Base-by-base conservation (phyloP, 2,888 invertebrate species). In the Heliconius erato region DNA sequence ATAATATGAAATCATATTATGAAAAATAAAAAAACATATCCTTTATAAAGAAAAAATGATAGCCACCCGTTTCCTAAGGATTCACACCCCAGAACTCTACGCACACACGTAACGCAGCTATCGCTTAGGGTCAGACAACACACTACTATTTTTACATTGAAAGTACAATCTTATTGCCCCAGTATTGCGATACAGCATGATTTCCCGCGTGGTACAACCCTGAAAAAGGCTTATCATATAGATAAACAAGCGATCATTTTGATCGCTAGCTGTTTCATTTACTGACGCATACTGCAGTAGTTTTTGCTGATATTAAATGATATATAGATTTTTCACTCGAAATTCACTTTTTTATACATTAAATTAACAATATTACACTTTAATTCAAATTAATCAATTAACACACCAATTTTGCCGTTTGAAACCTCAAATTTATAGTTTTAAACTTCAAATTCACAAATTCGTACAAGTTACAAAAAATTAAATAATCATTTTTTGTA, bases 191-290 rank as follows among this genome's bases (percentile, higher is more conserved):
- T 82, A 83, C 85, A 84, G 79, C 88, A 90, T 93, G 93, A 94
- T 94, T 94, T 94, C 93, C 94, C 94, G 92, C 90, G 93, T 92
- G 93, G 91, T 89, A 88, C 87, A 89, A 85, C 89, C 90, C 88
- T 91, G 88, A 59, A 80, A 72, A 79, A 82, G 79, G 68, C 74
- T 84, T 86, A 74, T 80, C 74, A 69, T 80, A 78, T 80, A 74
- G 35, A 71, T 72, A 69, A 49, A 68, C 49, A 28, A 78, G 65
- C 67, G 78, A 78, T 78, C 23, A 49, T 32, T 68, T 68, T 78
- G 44, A 78, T 67, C 35, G 19, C 28, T 19, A 19, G 16, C 40
- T 65, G 26, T 67, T 77, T 65, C 35, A 19, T 12, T 44, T 16
- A 23, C 40, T 40, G 71, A 16, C 19, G 72, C 26, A 72, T 49